Base-by-base conservation (phyloP, 2,888 invertebrate genomes). In the Seira musarum region DNA sequence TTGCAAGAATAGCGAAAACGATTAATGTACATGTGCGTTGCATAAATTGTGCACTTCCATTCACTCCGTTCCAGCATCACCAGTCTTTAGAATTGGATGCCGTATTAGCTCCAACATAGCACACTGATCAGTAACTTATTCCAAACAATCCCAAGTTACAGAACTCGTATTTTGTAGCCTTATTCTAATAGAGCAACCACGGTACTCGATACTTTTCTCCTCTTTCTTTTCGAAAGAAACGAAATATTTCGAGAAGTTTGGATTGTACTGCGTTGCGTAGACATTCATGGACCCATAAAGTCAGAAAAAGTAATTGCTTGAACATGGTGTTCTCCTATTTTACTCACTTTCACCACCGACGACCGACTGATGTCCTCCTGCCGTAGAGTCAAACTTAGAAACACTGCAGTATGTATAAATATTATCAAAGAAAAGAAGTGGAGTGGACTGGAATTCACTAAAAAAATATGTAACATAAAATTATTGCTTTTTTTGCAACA, bases 221-320 rank as follows among this genome's bases (percentile, higher is more conserved):
- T n/a, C n/a, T n/a, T n/a, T n/a, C n/a, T n/a, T n/a, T n/a, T 40
- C 6, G 6, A 40, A 40, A 40, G 40, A 40, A 40, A 40, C 5
- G 40, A 40, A 40, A 13, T 40, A 40, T 40, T 40, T 13, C 40
- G 13, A 13, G 40, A 40, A 40, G 30, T 30, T 30, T 30, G 30
- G 30, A 30, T 30, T 30, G 8, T 5, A 30, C 30, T 30, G 30
- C 30, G 17, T 19, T 65, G 19, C 21, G 46, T 21, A 46, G 69
- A 69, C 69, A 57, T 69, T 69, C 60, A 69, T 57, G 60, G 60
- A 49, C 46, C 69, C 57, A 69, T 69, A 57, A 69, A 53, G 69
- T 69, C 69, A 69, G 69, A 25, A 30, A 69, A 69, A 69, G 69
- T 69, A 69, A 69, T 69, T 57, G 69, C 22, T 24, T 35, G 40